These are phyloP conservation scores for Zaprionus lineosus DNA, from an alignment of 2,888 invertebrate genomes.

Conservation along the genomic window DNA sequence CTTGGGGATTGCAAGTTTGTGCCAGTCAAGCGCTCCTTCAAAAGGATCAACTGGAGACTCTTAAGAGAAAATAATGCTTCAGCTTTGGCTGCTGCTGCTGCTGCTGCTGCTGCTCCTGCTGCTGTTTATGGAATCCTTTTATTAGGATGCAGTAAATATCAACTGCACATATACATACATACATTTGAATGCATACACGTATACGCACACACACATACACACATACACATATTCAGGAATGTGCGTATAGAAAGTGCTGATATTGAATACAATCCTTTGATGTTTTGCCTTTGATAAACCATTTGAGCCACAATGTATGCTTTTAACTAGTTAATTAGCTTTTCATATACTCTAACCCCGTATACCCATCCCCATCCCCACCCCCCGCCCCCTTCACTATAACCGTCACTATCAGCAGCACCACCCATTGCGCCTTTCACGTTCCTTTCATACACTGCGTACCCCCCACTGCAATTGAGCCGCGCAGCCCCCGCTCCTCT, in stretches of 20 bases:
- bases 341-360: conserved; percentile 33
- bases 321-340: conserved; percentile 54
- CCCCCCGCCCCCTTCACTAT: too few species aligned
- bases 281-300: conserved; percentile 13
- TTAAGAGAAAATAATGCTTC: conserved; percentile 56
- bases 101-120: too few species aligned
- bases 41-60: conserved; percentile 32
- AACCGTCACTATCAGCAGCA: too few species aligned
- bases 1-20: conserved; percentile 41
- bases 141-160: too few species aligned
- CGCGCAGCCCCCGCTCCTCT: background rate
- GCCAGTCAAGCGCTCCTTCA: conserved; percentile 27
- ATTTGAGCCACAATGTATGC: conserved; percentile 53
- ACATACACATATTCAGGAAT: background rate
- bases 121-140: too few species aligned
- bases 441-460: too few species aligned
- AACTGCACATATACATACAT: background rate
- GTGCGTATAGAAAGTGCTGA: too few species aligned
- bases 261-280: too few species aligned
- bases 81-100: too few species aligned
- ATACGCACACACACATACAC: background rate
- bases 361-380: too few species aligned
- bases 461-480: too few species aligned
- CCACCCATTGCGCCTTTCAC: too few species aligned
- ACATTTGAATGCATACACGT: background rate